Evolutionary conservation across 2,113 vertebrate genomes (phyloP).

Genomic region (Tetrao urogallus): DNA sequence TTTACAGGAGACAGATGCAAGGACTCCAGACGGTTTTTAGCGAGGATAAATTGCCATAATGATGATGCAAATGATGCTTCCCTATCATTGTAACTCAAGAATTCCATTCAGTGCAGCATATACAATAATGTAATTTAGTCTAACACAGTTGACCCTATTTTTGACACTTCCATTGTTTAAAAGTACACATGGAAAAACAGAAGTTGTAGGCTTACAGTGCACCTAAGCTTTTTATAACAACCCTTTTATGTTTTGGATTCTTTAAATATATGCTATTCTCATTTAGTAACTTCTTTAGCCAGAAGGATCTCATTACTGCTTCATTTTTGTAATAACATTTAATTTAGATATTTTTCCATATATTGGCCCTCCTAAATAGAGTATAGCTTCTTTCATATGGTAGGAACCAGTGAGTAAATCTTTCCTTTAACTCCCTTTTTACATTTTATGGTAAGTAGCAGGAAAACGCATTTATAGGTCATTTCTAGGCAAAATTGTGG

Average conservation of each 20-base stretch:
- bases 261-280: constrained; percentile 87
- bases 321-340: constrained; percentile 92
- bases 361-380: constrained; percentile 93
- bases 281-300: constrained; percentile 90
- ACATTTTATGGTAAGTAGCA: constrained; percentile 86
- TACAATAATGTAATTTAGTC: constrained; percentile 81
- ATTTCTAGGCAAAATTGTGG: constrained; percentile 82
- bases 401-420: constrained; percentile 83
- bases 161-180: constrained; percentile 86
- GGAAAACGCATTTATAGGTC: constrained; percentile 82
- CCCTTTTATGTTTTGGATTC: constrained; percentile 80
- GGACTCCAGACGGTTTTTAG: constrained; percentile 80
- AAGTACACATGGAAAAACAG: constrained; percentile 81
- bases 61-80: constrained; percentile 81
- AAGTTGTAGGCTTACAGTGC: constrained; percentile 82
- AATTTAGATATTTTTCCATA: constrained; percentile 89
- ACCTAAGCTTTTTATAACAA: constrained; percentile 89
- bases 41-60: constrained; percentile 84
- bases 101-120: constrained; percentile 80
- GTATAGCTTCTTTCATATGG: constrained; percentile 85
- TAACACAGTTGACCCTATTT: constrained; percentile 81
- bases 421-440: constrained; percentile 85
- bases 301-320: constrained; percentile 90
- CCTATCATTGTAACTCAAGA: constrained; percentile 78
- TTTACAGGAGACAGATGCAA: constrained; percentile 84